Base-by-base conservation (phyloP, 2,888 invertebrate species). In the Acronicta alni region DNA sequence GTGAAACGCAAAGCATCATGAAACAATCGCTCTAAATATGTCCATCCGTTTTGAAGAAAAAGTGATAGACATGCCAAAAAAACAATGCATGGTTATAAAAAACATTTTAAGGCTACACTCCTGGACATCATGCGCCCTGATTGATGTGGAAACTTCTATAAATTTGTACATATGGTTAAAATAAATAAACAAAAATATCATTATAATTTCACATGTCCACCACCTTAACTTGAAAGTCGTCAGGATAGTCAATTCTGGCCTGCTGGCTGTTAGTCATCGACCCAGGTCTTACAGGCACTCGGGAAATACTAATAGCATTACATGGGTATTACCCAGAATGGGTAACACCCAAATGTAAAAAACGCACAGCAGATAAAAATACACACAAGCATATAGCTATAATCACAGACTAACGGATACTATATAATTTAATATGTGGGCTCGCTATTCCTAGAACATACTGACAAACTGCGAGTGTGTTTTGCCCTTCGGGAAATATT, bases 1-100 rank as follows among this genome's bases (percentile, higher is more conserved):
- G 42, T 47, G 32, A 23, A 17, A 6, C 47, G 59, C 48, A 58
- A 37, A 59, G 59, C 59, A 48, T 38, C 43, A 14, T 32, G 15
- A 39, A 43, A 32, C n/a, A 32, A 43, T 48, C 43, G 43, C 14
- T 48, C 43, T 48, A 59, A 41, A 49, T 44, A 7, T 17, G 6
- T 59, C 43, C 44, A 53, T 49, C 61, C 46, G 39, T 58, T 62
- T 62, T 16, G 14, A 16, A 44, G 35, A 37, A 44, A 41, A 48
- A 42, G 41, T 23, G 23, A 20, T 17, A 59, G 59, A 59, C 59
- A 59, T 59, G 59, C 15, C 30, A 32, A 58, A 20, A 57, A 38
- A 58, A 58, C 20, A 38, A 56, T n/a, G 7, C 35, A n/a, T 4
- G n/a, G 35, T 35, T 35, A 35, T n/a, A 35, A 35, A 35, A 35